Evolutionary conservation across 2,888 invertebrate genomes (phyloP).

Genomic region (Drosophila nr. perissopoda): DNA sequence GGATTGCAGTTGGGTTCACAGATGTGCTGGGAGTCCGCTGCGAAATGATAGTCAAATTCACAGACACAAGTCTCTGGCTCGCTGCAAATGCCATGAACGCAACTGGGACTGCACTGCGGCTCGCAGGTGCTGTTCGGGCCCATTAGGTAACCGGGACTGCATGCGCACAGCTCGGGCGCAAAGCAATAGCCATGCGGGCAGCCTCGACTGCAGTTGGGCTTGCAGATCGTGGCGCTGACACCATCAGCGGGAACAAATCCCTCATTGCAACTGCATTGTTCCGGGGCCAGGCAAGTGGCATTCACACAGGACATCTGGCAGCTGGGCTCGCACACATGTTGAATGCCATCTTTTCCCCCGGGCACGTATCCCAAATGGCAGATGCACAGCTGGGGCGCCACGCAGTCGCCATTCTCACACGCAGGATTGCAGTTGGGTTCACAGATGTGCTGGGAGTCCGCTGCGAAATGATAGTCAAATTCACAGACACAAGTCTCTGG

Average conservation of each 20-base stretch:
- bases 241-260: no score
- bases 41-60: constrained; percentile 49
- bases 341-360: background rate
- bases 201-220: constrained; percentile 50
- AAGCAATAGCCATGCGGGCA: constrained; percentile 77
- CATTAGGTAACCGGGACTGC: constrained; percentile 80
- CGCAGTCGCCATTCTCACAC: constrained; percentile 84
- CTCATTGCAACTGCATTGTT: no score
- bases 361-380: constrained; percentile 78
- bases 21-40: constrained; percentile 45
- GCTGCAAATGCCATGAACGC: constrained; percentile 85
- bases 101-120: constrained; percentile 73
- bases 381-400: constrained; percentile 61
- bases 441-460: constrained; percentile 65
- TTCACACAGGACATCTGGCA: constrained; percentile 62
- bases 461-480: constrained; percentile 47
- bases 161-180: constrained; percentile 70
- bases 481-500: constrained; percentile 75
- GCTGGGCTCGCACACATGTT: constrained; percentile 50
- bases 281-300: constrained; percentile 52
- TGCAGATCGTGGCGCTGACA: no score
- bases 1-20: constrained; percentile 83
- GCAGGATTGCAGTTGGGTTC: constrained; percentile 80
- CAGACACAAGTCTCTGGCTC: constrained; percentile 80
- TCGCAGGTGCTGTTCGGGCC: constrained; percentile 74